Percentiles rank a stretch among this genome's conserved stretches.
phyloP scores from a whole-genome alignment of 1,140 invertebrate genomes.

The Archivesica marissinica region DNA sequence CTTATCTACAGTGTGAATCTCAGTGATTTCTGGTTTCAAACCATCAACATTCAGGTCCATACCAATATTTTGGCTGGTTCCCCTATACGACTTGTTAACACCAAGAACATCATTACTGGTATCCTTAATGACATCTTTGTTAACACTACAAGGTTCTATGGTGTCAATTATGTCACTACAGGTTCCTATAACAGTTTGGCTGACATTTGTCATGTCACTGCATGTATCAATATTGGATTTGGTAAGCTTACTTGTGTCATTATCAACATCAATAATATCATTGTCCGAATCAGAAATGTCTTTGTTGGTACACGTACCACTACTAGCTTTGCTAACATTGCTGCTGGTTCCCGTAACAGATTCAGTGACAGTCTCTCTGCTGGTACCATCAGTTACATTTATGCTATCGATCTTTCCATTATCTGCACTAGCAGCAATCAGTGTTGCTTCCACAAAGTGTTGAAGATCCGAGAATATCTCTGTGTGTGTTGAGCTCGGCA shows the following conservation, averaged over 20 bases:
- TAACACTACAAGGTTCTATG: background rate
- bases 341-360: background rate
- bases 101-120: background rate
- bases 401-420: background rate
- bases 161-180: background rate
- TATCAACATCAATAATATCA: no score
- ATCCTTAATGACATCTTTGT: background rate
- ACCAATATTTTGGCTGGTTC: no score
- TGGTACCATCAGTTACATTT: background rate
- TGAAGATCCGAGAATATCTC: constrained; percentile 35
- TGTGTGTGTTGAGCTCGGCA: background rate
- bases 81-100: background rate
- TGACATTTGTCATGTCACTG: no score
- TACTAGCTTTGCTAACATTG: no score
- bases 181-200: background rate
- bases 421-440: background rate
- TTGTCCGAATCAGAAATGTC: no score
- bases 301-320: no score
- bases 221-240: no score
- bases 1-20: no score
- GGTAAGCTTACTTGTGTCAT: no score
- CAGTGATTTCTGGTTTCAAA: no score
- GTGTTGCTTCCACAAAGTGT: constrained; percentile 20
- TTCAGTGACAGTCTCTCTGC: background rate
- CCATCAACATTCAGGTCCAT: no score